These are phyloP conservation scores for Clavelina lepadiformis DNA, from an alignment of 23 tunicate genomes.

Conservation along the genomic window DNA sequence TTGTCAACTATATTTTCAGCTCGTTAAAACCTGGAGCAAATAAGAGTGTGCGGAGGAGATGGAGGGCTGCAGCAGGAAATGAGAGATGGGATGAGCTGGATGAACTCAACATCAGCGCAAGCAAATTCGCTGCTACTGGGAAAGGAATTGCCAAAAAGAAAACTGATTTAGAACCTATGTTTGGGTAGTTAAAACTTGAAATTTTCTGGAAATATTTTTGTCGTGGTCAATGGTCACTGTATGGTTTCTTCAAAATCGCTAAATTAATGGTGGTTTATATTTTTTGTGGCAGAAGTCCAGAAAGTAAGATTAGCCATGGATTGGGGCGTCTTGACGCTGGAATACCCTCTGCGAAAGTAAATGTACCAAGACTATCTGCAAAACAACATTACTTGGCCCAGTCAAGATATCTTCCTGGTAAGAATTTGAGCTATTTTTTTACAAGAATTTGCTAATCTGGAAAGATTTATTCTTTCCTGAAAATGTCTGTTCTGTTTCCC, in stretches of 20 bases:
- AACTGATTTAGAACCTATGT: conserved; percentile 16
- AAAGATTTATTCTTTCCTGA: too few relatives aligned
- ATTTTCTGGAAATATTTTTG: neutral
- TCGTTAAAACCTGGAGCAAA: too few relatives aligned
- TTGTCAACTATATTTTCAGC: too few relatives aligned
- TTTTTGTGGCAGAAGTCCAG: conserved; percentile 38
- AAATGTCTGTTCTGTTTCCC: too few relatives aligned
- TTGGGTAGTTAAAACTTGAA: conserved; percentile 24
- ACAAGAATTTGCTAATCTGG: too few relatives aligned
- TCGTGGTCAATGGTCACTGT: too few relatives aligned
- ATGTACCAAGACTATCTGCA: conserved; percentile 35
- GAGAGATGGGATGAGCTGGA: conserved; percentile 20
- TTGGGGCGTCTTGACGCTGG: neutral
- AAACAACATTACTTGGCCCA: conserved; percentile 82
- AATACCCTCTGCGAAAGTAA: conserved; percentile 11
- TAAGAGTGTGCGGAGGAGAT: conserved; percentile 41
- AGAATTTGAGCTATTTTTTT: neutral
- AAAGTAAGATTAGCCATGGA: conserved; percentile 1
- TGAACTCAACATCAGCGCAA: neutral
- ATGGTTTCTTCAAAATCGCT: too few relatives aligned
- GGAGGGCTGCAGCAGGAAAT: conserved; percentile 42
- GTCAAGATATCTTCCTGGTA: conserved; percentile 89
- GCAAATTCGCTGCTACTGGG: neutral
- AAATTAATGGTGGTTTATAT: too few relatives aligned
- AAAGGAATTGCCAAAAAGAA: conserved; percentile 8